A percentile compares a stretch with the other conserved stretches of the same genome.
phyloP scores from a whole-genome alignment of 2,113 vertebrate genomes.

The Heloderma charlesbogerti region DNA sequence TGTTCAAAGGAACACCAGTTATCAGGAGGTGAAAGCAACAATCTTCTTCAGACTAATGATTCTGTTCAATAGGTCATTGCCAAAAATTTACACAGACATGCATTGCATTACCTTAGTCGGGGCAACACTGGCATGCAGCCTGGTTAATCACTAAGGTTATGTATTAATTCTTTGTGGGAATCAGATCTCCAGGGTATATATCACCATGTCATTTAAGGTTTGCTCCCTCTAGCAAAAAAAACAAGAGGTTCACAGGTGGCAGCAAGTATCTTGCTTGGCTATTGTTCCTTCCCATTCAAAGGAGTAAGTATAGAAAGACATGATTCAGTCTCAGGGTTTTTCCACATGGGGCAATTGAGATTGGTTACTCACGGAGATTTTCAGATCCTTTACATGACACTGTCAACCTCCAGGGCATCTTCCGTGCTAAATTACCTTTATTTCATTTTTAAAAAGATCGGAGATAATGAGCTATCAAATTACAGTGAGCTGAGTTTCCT shows the following conservation, averaged over 20 bases:
- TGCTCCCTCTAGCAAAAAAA: not conserved
- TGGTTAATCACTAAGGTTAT: not conserved
- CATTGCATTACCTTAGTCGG: accelerated
- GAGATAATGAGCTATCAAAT: too few species aligned
- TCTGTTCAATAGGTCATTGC: accelerated
- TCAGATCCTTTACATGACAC: too few species aligned
- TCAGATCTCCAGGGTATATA: not conserved
- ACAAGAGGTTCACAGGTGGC: not conserved
- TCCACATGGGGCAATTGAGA: too few species aligned
- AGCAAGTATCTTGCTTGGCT: not conserved
- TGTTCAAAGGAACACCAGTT: constrained; percentile 45
- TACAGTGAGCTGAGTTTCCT: too few species aligned
- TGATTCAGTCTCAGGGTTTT: not conserved
- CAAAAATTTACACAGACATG: accelerated
- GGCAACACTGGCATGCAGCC: not conserved
- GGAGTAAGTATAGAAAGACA: not conserved
- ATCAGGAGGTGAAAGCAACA: constrained; percentile 30
- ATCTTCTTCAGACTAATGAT: not conserved
- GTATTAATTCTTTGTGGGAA: not conserved
- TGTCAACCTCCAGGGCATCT: too few species aligned
- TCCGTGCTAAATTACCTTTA: too few species aligned
- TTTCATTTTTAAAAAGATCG: too few species aligned
- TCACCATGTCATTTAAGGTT: not conserved
- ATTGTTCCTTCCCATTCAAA: not conserved
- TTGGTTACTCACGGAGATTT: too few species aligned